Percentiles rank a stretch among this genome's conserved stretches.
Conservation (phyloP, 2,797 vertebrate species). For the Muscicapa comitata region DNA sequence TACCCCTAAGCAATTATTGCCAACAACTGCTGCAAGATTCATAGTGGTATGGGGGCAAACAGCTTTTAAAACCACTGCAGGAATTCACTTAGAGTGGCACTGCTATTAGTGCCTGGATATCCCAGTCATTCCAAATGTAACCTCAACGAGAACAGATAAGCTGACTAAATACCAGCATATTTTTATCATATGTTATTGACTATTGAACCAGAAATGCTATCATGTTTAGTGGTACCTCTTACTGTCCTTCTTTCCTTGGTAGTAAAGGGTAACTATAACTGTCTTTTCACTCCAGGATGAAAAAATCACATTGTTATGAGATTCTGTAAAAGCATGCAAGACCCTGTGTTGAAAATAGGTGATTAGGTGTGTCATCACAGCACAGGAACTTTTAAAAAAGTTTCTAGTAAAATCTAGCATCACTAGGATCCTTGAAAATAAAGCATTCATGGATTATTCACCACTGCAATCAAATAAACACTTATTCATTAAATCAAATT, state of each 20-base stretch:
- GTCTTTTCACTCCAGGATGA: background rate
- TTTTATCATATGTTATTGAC: background rate
- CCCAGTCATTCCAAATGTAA: background rate
- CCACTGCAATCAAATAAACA: background rate
- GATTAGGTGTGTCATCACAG: background rate
- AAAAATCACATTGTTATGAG: background rate
- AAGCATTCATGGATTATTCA: background rate
- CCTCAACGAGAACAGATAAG: background rate
- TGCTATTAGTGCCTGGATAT: background rate
- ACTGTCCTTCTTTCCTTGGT: background rate
- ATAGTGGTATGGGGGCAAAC: background rate
- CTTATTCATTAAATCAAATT: background rate
- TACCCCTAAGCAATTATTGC: background rate
- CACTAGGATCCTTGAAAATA: background rate
- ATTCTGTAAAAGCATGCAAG: background rate
- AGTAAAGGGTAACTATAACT: background rate
- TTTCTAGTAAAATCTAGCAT: background rate
- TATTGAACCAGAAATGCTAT: background rate
- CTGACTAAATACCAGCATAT: background rate
- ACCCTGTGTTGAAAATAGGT: background rate
- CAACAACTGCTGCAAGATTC: background rate
- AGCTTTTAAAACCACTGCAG: background rate
- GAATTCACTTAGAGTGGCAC: background rate
- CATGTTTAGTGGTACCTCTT: background rate
- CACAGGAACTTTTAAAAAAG: background rate